A percentile compares a stretch with the other conserved stretches of the same genome.
These are phyloP conservation scores for Coelinius sp. DNA, from an alignment of 2,888 invertebrate genomes.

Conservation along the genomic window DNA sequence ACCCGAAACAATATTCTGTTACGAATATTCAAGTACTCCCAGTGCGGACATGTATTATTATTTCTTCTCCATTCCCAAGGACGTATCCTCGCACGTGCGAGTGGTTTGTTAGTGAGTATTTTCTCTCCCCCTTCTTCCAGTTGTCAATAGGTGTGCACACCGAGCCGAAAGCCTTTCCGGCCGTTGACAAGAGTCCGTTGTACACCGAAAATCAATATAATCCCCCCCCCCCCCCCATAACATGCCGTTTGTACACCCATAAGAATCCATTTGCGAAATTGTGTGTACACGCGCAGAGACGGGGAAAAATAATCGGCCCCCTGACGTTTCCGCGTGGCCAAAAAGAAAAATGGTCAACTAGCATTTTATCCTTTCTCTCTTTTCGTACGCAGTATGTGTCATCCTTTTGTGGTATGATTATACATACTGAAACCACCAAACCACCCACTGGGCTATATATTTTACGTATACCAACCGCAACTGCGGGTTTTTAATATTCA, in stretches of 20 bases:
- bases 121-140: not conserved
- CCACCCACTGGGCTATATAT: slow-evolving; percentile 20
- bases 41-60: slow-evolving; percentile 7
- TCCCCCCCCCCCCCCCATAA: too few species aligned
- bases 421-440: not conserved
- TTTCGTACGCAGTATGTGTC: not conserved
- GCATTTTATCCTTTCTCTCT: not conserved
- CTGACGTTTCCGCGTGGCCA: slow-evolving; percentile 5
- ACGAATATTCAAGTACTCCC: slow-evolving; percentile 31
- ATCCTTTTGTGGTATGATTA: slow-evolving; percentile 22
- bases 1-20: slow-evolving; percentile 18
- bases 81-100: slow-evolving; percentile 33
- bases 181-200: not conserved
- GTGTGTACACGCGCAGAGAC: slow-evolving; percentile 36
- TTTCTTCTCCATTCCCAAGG: slow-evolving; percentile 3
- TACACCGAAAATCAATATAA: slow-evolving; percentile 31
- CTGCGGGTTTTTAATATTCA: slow-evolving; percentile 20
- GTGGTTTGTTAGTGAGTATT: slow-evolving; percentile 38
- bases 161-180: not conserved
- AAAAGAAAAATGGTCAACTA: slow-evolving; percentile 1
- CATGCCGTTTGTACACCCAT: not conserved
- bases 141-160: not conserved
- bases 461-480: not conserved
- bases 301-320: slow-evolving; percentile 35
- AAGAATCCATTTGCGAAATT: slow-evolving; percentile 36